Evolutionary conservation across 1,140 invertebrate species (phyloP), one percentile per base, ranked within the genome.

Genomic region (Papilio polyxenes): DNA sequence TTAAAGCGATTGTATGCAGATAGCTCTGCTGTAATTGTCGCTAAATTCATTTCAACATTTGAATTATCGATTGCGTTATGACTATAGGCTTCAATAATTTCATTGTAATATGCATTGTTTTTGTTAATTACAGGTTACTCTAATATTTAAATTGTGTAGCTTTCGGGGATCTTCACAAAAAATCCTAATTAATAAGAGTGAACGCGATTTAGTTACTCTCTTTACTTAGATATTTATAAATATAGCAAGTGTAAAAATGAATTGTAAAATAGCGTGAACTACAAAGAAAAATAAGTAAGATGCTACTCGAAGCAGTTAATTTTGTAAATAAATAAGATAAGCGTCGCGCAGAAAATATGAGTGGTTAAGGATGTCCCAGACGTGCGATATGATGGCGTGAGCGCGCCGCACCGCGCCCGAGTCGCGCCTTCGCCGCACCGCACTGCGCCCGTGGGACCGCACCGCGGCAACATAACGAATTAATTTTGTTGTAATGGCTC

Each of bases 401-500:
- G 53, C 53, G 15, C 53, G n/a, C 56, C 56, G 56, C 80, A 76
- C 65, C 72, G 72, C 82, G 48, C 69, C 48, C 75, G 72, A 17
- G 17, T 17, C 78, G 84, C 62, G 81, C 37, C 72, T 4, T 44
- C 40, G 40, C 40, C 51, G 48, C 37, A 44, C 78, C 74, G 65
- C 76, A 80, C 75, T 40, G 72, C 82, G 53, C 69, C 56, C 75
- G 72, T 75, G 84, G 75, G 82, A 62, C 72, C 51, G 48, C 37
- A 51, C 69, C 76, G 65, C 53, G 72, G 17, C 74, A 81, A 81
- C 75, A 86, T 83, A 83, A 85, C 84, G 85, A 89, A 90, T 90
- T 90, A 89, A 87, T 90, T 87, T 87, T 87, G 85, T 87, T 86
- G 85, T 88, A 89, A 91, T 87, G 89, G 77, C 84, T 82, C 82